phyloP scores from a whole-genome alignment of 2,113 vertebrate species.

The Pangasianodon gigas region DNA sequence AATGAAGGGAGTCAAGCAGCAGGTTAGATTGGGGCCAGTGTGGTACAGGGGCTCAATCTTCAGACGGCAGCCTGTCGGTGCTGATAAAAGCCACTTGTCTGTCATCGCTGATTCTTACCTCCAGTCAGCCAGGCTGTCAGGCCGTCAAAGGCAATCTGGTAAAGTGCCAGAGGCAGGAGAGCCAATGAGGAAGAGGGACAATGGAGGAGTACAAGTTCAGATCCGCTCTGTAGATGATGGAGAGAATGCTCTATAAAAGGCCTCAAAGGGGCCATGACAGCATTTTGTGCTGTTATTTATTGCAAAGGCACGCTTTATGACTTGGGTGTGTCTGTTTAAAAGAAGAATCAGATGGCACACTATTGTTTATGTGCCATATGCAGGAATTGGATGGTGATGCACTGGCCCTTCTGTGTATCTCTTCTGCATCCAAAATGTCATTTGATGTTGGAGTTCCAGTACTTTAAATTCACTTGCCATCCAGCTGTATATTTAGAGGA shows the following conservation, averaged over 20 bases:
- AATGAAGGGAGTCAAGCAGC: conserved; percentile 58
- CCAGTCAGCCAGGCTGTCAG: conserved; percentile 73
- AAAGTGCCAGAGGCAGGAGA: conserved; percentile 72
- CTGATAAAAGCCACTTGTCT: conserved; percentile 74
- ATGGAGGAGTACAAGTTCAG: conserved; percentile 45
- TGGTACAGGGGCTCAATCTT: conserved; percentile 73
- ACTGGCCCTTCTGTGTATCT: not conserved
- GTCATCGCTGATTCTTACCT: conserved; percentile 73
- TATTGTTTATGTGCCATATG: conserved; percentile 65
- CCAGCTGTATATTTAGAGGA: conserved; percentile 36
- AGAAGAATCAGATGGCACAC: conserved; percentile 70
- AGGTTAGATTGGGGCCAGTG: conserved; percentile 58
- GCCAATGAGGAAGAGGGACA: conserved; percentile 50
- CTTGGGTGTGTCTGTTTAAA: conserved; percentile 64
- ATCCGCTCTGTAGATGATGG: conserved; percentile 59
- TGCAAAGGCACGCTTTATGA: conserved; percentile 62
- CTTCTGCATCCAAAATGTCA: conserved; percentile 15
- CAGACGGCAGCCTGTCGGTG: conserved; percentile 74
- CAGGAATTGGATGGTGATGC: conserved; percentile 27
- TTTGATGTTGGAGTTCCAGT: conserved; percentile 34
- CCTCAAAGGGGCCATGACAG: conserved; percentile 52
- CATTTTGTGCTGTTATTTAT: conserved; percentile 62
- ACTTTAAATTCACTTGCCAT: conserved; percentile 37
- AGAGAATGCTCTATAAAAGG: conserved; percentile 66
- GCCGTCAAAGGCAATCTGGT: conserved; percentile 72